Evolutionary conservation across 2,888 invertebrate genomes (phyloP).

Genomic region (Leuctra nigra): DNA sequence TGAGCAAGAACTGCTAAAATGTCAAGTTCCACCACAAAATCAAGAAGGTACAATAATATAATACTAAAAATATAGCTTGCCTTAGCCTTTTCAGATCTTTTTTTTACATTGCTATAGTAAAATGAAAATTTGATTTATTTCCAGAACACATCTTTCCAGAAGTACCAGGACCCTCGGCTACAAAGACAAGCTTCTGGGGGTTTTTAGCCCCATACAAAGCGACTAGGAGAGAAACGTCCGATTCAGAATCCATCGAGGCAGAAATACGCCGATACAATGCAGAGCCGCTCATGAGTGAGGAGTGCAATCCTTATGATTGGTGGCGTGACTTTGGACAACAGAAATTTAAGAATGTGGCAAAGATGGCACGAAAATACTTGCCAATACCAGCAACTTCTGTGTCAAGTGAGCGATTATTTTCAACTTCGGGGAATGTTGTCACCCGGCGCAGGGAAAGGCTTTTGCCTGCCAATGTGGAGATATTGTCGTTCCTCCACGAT

Average conservation of each 20-base stretch:
- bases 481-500: neutral
- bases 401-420: constrained; percentile 16
- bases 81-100: too few species aligned
- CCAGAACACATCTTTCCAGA: too few species aligned
- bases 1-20: neutral
- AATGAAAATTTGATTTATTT: too few species aligned
- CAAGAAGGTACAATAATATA: neutral
- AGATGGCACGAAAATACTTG: constrained; percentile 5
- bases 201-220: neutral
- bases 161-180: neutral
- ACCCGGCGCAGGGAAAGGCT: constrained; percentile 4
- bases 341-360: too few species aligned
- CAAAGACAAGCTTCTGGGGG: neutral
- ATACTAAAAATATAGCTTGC: neutral
- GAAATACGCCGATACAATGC: too few species aligned
- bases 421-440: constrained; percentile 13
- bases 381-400: constrained; percentile 16
- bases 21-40: neutral
- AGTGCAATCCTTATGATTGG: too few species aligned
- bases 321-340: too few species aligned
- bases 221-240: too few species aligned
- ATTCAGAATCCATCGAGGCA: too few species aligned
- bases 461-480: constrained; percentile 4
- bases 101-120: too few species aligned
- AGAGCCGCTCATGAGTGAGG: too few species aligned